Conservation (phyloP, 2,797 vertebrate species). For the Muscicapa striata region DNA sequence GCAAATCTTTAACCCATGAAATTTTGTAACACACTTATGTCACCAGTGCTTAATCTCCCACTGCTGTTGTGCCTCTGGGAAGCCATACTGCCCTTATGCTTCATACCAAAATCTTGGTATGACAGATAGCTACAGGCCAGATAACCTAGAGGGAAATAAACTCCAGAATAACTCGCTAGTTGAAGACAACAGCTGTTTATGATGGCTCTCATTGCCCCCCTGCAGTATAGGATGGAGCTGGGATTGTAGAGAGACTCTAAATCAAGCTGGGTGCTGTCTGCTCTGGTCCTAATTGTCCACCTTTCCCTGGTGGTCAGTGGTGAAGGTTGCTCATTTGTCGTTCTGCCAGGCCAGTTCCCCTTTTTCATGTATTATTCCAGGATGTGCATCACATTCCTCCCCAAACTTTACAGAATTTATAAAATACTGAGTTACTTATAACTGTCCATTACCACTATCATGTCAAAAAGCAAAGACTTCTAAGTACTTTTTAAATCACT, state of each 20-base stretch:
- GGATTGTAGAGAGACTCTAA: background rate
- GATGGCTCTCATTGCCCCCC: accelerated
- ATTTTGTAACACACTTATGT: background rate
- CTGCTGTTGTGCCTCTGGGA: background rate
- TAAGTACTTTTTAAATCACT: background rate
- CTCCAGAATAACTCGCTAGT: background rate
- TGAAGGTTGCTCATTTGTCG: background rate
- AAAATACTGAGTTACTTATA: background rate
- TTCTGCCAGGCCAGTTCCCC: background rate
- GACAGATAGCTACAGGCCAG: background rate
- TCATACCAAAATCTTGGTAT: background rate
- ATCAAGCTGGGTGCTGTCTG: background rate
- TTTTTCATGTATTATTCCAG: background rate
- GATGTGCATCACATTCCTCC: background rate
- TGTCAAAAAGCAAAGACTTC: background rate
- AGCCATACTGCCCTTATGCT: background rate
- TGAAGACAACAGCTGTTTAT: background rate
- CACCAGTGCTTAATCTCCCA: background rate
- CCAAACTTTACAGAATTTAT: background rate
- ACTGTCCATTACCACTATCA: background rate
- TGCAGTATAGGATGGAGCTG: background rate
- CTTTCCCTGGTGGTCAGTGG: background rate
- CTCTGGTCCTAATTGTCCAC: background rate
- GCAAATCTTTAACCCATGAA: background rate
- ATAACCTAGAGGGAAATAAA: background rate